Percentiles rank a stretch among this genome's conserved stretches.
These are phyloP conservation scores for Nycticebus coucang DNA, from an alignment of 2,113 vertebrate species.

Conservation along the genomic window DNA sequence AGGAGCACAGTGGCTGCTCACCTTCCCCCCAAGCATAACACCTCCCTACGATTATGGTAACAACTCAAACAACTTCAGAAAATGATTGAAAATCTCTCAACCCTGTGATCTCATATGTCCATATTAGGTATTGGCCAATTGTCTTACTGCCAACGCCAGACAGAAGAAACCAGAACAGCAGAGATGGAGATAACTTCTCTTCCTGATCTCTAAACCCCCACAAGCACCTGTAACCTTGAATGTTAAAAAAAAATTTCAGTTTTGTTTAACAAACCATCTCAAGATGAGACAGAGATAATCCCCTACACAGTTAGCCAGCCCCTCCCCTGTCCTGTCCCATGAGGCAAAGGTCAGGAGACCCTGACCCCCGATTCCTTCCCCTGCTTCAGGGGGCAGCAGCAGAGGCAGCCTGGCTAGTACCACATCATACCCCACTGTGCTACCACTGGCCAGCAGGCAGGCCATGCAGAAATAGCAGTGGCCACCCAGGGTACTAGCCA, in stretches of 20 bases:
- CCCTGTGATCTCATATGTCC: not conserved
- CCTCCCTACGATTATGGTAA: accelerated
- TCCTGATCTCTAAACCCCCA: not conserved
- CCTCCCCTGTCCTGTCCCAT: accelerated
- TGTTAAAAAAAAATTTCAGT: not conserved
- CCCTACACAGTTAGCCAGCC: not conserved
- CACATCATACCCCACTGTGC: accelerated
- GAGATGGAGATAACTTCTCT: accelerated
- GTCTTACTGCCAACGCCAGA: not conserved
- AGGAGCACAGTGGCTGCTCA: not conserved
- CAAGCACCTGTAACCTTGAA: accelerated
- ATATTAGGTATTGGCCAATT: accelerated
- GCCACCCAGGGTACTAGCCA: not conserved
- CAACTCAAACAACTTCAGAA: not conserved
- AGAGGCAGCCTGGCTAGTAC: not conserved
- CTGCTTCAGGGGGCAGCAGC: not conserved
- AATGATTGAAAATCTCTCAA: not conserved
- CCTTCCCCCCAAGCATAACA: no score
- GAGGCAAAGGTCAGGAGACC: not conserved
- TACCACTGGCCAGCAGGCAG: accelerated
- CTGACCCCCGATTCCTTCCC: no score
- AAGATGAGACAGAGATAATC: not conserved
- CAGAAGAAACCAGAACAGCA: accelerated
- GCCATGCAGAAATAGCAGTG: accelerated
- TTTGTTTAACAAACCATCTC: not conserved